Conservation (phyloP, 2,888 invertebrate species). For the Sceliomorpha sp. region DNA sequence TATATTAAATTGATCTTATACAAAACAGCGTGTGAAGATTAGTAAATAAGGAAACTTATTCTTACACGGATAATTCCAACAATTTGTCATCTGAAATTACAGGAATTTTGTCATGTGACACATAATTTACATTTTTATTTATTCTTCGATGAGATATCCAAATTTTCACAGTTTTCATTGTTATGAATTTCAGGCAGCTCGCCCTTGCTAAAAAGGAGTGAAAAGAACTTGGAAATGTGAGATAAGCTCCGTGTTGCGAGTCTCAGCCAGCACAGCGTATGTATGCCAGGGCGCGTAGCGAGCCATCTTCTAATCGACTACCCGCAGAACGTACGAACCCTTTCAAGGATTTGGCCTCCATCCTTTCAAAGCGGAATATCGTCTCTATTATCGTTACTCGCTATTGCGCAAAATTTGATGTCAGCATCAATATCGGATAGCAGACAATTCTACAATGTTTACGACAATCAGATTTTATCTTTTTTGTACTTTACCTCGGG, state of each 20-base stretch:
- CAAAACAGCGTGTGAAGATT: too few relatives aligned
- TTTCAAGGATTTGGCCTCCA: slow-evolving; percentile 23
- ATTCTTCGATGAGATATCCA: too few relatives aligned
- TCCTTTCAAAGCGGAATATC: slow-evolving; percentile 34
- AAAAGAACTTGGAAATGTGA: slow-evolving; percentile 56
- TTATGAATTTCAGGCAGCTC: too few relatives aligned
- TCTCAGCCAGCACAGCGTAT: slow-evolving; percentile 53
- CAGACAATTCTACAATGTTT: slow-evolving; percentile 15
- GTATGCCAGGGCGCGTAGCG: slow-evolving; percentile 20
- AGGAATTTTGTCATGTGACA: too few relatives aligned
- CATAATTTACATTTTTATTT: too few relatives aligned
- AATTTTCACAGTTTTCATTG: too few relatives aligned
- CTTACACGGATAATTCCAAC: too few relatives aligned
- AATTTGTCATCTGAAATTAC: too few relatives aligned
- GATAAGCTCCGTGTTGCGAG: slow-evolving; percentile 42
- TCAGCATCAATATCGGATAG: slow-evolving; percentile 31
- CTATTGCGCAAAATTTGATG: slow-evolving; percentile 38
- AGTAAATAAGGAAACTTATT: too few relatives aligned
- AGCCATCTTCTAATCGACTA: slow-evolving; percentile 49
- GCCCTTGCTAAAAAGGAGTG: slow-evolving; percentile 11
- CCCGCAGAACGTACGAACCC: slow-evolving; percentile 40
- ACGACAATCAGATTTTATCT: slow-evolving; percentile 35
- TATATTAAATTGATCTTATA: too few relatives aligned
- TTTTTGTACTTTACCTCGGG: slow-evolving; percentile 15
- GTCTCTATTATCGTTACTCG: slow-evolving; percentile 26